Evolutionary conservation across 2,113 vertebrate genomes (phyloP).

Genomic region (Rhinichthys klamathensis): DNA sequence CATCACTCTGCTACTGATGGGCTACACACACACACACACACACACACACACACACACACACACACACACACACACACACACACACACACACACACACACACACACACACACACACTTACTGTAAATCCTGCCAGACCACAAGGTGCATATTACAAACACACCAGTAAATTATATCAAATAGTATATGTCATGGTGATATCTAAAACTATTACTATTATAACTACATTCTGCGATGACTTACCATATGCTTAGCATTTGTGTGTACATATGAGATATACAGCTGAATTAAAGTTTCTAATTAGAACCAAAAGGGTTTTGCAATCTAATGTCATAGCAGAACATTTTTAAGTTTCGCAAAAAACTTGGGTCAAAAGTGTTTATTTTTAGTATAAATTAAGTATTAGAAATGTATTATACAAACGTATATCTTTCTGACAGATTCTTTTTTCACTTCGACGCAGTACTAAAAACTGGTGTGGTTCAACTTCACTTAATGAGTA

Average conservation of each 20-base stretch:
- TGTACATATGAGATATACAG: not conserved
- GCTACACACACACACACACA: not conserved
- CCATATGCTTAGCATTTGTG: not conserved
- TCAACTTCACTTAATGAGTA: too few species aligned
- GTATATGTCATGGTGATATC: not conserved
- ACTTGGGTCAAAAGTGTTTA: too few species aligned
- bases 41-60: not conserved
- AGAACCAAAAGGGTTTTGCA: not conserved
- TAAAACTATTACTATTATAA: not conserved
- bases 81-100: not conserved
- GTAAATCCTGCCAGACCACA: not conserved
- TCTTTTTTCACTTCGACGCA: too few species aligned
- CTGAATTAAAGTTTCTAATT: not conserved
- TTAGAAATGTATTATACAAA: too few species aligned
- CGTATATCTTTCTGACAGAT: too few species aligned
- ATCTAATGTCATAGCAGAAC: too few species aligned
- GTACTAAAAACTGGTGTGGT: too few species aligned
- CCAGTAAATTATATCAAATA: not conserved
- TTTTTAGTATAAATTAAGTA: too few species aligned
- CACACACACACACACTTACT: not conserved
- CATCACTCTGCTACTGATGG: not conserved
- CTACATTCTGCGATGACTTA: not conserved
- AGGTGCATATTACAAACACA: constrained; percentile 19
- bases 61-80: not conserved
- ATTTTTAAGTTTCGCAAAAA: too few species aligned